Conservation (phyloP, 2,797 vertebrate genomes). For the Rhinatrema bivittatum region DNA sequence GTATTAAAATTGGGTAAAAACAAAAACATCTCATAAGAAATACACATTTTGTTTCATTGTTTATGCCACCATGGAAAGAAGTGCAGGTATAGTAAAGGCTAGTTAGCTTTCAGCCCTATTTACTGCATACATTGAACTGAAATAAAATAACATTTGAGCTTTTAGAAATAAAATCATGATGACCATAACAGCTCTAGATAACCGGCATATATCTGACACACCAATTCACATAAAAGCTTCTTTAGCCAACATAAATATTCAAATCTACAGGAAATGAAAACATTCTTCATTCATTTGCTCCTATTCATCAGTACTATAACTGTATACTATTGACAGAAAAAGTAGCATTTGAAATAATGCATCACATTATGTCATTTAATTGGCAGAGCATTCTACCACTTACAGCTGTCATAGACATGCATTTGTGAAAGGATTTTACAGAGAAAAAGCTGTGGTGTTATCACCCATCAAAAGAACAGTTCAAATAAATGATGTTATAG, state of each 20-base stretch:
- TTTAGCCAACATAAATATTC: conserved; percentile 8
- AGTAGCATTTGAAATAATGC: conserved; percentile 2
- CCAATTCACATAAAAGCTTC: conserved; percentile 12
- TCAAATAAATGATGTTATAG: no score
- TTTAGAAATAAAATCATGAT: conserved; percentile 5
- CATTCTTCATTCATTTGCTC: not conserved
- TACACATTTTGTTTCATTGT: not conserved
- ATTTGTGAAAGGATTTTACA: no score
- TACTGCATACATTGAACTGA: not conserved
- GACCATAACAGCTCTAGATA: conserved; percentile 5
- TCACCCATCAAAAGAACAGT: no score
- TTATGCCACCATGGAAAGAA: not conserved
- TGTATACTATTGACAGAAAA: not conserved
- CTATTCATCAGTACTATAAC: conserved; percentile 4
- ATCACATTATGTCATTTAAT: no score
- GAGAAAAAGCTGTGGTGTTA: no score
- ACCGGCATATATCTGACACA: conserved; percentile 6
- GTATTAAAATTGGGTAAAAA: not conserved
- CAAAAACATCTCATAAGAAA: not conserved
- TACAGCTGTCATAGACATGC: conserved; percentile 6
- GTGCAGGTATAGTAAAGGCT: not conserved
- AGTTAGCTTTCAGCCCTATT: not conserved
- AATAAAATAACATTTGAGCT: not conserved
- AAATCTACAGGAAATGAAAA: conserved; percentile 5
- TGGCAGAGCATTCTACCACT: conserved; percentile 1